Evolutionary conservation across 2,113 vertebrate species (phyloP).

Genomic region (Pterocles gutturalis): DNA sequence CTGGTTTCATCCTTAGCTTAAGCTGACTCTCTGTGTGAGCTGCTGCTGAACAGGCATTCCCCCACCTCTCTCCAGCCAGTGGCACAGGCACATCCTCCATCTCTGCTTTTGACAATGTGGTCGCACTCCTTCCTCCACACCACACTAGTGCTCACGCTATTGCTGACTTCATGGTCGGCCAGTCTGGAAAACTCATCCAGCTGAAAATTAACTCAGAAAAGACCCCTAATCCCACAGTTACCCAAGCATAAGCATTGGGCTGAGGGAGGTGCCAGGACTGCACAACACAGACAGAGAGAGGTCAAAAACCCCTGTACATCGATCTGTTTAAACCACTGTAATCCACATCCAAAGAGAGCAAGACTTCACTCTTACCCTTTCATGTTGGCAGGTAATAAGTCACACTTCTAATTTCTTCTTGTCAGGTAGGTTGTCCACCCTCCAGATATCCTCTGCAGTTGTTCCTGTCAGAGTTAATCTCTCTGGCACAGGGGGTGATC

Average conservation of each 20-base stretch:
- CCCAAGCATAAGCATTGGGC: not conserved
- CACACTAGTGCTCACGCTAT: fast-evolving
- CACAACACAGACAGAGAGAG: not conserved
- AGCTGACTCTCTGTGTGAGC: not conserved
- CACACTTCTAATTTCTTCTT: not conserved
- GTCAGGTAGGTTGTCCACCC: not conserved
- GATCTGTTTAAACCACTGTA: not conserved
- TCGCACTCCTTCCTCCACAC: not conserved
- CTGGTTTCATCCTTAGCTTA: not conserved
- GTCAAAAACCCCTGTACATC: not conserved
- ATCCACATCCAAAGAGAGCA: not conserved
- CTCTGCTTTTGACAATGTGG: not conserved
- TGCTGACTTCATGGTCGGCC: not conserved
- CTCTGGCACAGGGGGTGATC: not conserved
- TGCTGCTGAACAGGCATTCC: not conserved
- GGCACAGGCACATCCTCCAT: not conserved
- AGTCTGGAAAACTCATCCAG: not conserved
- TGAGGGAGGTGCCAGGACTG: not conserved
- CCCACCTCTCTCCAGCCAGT: not conserved
- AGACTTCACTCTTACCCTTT: not conserved
- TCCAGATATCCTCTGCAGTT: not conserved
- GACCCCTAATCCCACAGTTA: not conserved
- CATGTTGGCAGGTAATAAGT: not conserved
- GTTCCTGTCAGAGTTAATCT: not conserved
- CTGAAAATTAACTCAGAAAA: not conserved